Conservation (phyloP, 2,113 vertebrate species). For the Burhinus bistriatus region DNA sequence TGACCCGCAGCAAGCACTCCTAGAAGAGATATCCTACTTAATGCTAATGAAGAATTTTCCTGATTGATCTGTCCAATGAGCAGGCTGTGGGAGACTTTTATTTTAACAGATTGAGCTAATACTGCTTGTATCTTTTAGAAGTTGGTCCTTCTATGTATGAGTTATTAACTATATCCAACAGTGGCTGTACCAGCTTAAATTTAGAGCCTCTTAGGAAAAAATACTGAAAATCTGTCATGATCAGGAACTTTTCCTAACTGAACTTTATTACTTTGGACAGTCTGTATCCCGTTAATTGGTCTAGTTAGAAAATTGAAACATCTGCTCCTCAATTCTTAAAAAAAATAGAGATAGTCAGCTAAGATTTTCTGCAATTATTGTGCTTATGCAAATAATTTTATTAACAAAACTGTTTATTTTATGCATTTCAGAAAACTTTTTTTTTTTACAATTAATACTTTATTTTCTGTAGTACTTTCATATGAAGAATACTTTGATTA, state of each 20-base stretch:
- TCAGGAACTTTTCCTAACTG: slow-evolving; percentile 2
- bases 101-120: background rate
- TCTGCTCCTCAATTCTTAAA: slow-evolving; percentile 17
- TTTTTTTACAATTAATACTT: background rate
- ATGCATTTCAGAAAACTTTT: background rate
- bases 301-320: slow-evolving; percentile 25
- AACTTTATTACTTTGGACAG: slow-evolving; percentile 3
- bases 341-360: background rate
- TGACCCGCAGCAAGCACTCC: background rate
- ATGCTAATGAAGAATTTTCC: background rate
- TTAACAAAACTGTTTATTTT: background rate
- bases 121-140: background rate
- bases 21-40: background rate
- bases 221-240: background rate
- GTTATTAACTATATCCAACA: background rate
- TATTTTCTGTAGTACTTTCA: background rate
- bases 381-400: background rate
- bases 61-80: background rate
- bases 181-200: background rate
- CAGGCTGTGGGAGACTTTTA: background rate
- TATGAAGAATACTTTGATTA: background rate
- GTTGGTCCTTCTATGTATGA: background rate
- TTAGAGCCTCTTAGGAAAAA: background rate
- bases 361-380: background rate
- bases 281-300: slow-evolving; percentile 42